Percentiles rank a stretch among this genome's conserved stretches.
Evolutionary conservation across 2,113 vertebrate genomes (phyloP).

Genomic region (Sceloporus undulatus): DNA sequence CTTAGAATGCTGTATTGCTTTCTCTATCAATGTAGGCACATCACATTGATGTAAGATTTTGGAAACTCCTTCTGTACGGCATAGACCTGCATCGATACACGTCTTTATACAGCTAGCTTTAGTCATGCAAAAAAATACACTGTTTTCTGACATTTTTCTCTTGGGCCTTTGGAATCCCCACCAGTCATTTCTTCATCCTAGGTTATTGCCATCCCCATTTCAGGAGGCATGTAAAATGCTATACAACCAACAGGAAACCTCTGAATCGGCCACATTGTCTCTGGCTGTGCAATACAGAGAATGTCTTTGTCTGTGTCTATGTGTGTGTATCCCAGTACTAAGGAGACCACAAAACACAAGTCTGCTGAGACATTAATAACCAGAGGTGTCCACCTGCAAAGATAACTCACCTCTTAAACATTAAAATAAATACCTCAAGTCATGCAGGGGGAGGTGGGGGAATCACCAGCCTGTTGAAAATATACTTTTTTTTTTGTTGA

Average conservation of each 20-base stretch:
- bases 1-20: not conserved
- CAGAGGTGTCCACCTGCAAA: conserved; percentile 56
- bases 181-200: not conserved
- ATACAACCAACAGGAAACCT: conserved; percentile 15
- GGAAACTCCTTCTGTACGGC: not conserved
- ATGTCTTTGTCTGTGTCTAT: conserved; percentile 31
- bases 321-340: not conserved
- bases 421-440: not conserved
- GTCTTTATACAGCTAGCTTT: conserved; percentile 1
- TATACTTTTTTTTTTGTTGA: conserved; percentile 20
- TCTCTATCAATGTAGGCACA: not conserved
- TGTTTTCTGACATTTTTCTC: not conserved
- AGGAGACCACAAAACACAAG: conserved; percentile 35
- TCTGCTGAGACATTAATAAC: conserved; percentile 56
- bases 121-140: not conserved
- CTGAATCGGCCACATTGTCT: conserved; percentile 12
- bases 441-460: not conserved
- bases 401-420: conserved; percentile 41
- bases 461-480: conserved; percentile 43
- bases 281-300: conserved; percentile 28
- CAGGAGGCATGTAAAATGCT: conserved; percentile 19
- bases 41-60: conserved; percentile 24
- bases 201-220: not conserved
- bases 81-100: not conserved
- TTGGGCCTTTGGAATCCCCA: not conserved